Evolutionary conservation across 2,797 vertebrate genomes (phyloP), one percentile per base, ranked within the genome.

Genomic region (Euphonia xanthogaster): DNA sequence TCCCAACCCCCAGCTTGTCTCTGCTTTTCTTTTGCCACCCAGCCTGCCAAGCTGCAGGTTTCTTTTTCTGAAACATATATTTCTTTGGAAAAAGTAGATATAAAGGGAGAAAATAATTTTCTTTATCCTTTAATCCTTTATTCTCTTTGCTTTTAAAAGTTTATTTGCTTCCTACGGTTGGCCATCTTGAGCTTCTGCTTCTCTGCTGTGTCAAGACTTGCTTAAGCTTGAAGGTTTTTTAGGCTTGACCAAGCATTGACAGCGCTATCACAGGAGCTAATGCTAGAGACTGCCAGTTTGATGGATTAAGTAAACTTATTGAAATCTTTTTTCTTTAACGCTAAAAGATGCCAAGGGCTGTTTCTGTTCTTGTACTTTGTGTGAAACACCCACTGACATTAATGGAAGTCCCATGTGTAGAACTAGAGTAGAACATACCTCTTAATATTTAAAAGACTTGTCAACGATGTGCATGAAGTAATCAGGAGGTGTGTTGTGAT

Each of bases 291-390:
- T 95, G 87, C 92, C 92, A 82, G 95, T 90, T 92, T 93, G 94
- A 93, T 96, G 93, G 90, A 96, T 95, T 97, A 95, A 97, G 87
- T 95, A 94, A 97, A 97, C 54, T 89, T 94, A 95, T 96, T 96
- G 95, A 96, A 96, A 95, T 93, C 20, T 90, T 86, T 92, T 87
- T 92, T 90, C 85, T 86, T 88, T 89, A 95, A 71, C 71, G 85
- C 79, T 90, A 74, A 89, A 96, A 96, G 93, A 90, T 93, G 77
- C 92, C 85, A 86, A 92, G 51, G 90, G 83, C 90, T 93, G 66
- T 89, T 93, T 92, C 81, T 84, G 22, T 94, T 94, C 45, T 90
- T 72, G 62, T 45, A 57, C 74, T 94, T 90, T 5, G 27, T 95
- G 57, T 86, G 86, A 90, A 95, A 92, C 65, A 71, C 70, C 92